phyloP scores from a whole-genome alignment of 2,113 vertebrate species.

The Oreochromis aureus region DNA sequence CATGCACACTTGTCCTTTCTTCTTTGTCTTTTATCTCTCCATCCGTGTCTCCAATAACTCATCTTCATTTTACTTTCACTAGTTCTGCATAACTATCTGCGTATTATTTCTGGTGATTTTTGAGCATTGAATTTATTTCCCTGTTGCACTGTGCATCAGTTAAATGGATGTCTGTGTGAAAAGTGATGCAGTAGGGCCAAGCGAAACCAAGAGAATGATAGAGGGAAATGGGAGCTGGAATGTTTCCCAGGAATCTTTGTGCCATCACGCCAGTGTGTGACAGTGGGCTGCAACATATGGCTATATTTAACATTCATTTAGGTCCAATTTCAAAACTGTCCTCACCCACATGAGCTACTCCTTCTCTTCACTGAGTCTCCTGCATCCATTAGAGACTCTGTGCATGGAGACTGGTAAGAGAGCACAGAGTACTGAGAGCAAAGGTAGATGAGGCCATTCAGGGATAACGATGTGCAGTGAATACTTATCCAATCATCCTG shows the following conservation, averaged over 20 bases:
- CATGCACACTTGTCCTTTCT: neutral
- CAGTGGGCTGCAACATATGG: neutral
- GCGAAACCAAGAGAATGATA: neutral
- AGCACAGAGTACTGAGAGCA: slow-evolving; percentile 19
- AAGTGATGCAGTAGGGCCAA: neutral
- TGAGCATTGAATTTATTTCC: slow-evolving; percentile 14
- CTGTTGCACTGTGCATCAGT: neutral
- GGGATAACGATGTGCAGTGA: slow-evolving; percentile 38
- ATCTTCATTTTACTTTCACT: neutral
- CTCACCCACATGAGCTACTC: neutral
- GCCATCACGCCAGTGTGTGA: neutral
- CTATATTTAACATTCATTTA: slow-evolving; percentile 11
- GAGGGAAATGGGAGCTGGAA: neutral
- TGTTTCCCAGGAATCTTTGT: neutral
- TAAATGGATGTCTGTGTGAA: slow-evolving; percentile 11
- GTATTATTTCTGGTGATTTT: slow-evolving; percentile 16
- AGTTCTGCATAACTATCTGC: neutral
- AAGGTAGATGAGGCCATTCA: slow-evolving; percentile 49
- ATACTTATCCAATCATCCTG: slow-evolving; percentile 52
- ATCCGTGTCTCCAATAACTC: neutral
- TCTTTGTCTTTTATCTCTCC: neutral
- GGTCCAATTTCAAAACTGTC: slow-evolving; percentile 5
- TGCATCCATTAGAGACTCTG: slow-evolving; percentile 27
- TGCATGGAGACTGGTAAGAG: slow-evolving; percentile 20
- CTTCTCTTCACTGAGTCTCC: neutral